Evolutionary conservation across 2,888 invertebrate genomes (phyloP).

Genomic region (Dasysyrphus albostriatus): DNA sequence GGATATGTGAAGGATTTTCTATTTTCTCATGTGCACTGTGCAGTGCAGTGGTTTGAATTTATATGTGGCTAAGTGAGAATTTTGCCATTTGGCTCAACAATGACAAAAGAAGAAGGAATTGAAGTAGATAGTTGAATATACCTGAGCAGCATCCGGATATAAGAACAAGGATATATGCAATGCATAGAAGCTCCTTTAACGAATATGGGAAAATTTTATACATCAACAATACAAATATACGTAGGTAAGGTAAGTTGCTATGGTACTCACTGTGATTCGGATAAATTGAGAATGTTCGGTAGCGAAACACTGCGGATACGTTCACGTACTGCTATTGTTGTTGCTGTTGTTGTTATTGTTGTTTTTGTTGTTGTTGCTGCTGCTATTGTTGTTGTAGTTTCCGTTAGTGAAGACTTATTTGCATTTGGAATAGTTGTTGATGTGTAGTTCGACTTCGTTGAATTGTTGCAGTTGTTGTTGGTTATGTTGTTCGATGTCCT

Average conservation of each 20-base stretch:
- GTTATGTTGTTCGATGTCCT: constrained; percentile 71
- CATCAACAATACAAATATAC: constrained; percentile 6
- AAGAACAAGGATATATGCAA: constrained; percentile 1
- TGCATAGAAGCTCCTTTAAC: neutral
- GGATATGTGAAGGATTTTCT: constrained; percentile 55
- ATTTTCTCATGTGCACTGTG: constrained; percentile 14
- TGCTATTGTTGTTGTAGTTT: constrained; percentile 19
- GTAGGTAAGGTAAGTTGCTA: neutral
- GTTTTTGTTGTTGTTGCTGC: neutral
- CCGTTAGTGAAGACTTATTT: constrained; percentile 54
- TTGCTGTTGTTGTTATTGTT: neutral
- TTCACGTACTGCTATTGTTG: constrained; percentile 38
- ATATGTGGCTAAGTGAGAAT: constrained; percentile 43
- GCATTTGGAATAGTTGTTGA: constrained; percentile 64
- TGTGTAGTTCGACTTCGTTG: constrained; percentile 56
- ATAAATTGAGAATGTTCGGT: constrained; percentile 78
- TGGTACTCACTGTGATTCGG: constrained; percentile 68
- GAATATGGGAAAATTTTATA: neutral
- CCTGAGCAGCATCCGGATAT: neutral
- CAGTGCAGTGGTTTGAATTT: constrained; percentile 13
- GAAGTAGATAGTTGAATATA: neutral
- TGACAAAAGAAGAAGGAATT: constrained; percentile 12
- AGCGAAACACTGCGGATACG: constrained; percentile 79
- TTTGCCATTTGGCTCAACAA: constrained; percentile 44
- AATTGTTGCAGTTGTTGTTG: constrained; percentile 67